A percentile compares a stretch with the other conserved stretches of the same genome.
Conservation (phyloP, 2,888 invertebrate genomes). For the Malthinus seriepunctatus region DNA sequence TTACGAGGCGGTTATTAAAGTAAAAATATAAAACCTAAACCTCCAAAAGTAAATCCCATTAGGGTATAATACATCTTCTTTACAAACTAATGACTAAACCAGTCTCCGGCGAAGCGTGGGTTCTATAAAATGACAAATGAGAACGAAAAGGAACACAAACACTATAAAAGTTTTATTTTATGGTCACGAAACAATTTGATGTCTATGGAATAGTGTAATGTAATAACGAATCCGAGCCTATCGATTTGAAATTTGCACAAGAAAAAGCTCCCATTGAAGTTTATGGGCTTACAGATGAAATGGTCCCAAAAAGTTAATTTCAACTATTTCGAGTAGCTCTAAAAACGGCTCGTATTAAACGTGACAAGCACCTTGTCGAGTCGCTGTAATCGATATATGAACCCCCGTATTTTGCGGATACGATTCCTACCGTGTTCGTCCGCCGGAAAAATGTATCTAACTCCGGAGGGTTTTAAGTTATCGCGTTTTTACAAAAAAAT, state of each 20-base stretch:
- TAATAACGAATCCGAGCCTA: slow-evolving; percentile 21
- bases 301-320: too few species aligned
- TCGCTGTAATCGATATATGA: slow-evolving; percentile 52
- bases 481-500: slow-evolving; percentile 12
- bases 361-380: slow-evolving; percentile 56
- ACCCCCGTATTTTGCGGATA: slow-evolving; percentile 38
- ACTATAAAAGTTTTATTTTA: slow-evolving; percentile 30
- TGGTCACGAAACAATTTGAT: slow-evolving; percentile 31
- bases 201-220: slow-evolving; percentile 24
- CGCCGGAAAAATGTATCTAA: slow-evolving; percentile 45
- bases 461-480: slow-evolving; percentile 42
- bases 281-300: too few species aligned
- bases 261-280: too few species aligned
- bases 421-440: slow-evolving; percentile 42
- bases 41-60: slow-evolving; percentile 40
- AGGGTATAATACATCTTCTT: slow-evolving; percentile 37
- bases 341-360: slow-evolving; percentile 49
- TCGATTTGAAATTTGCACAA: slow-evolving; percentile 14
- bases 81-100: slow-evolving; percentile 32
- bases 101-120: slow-evolving; percentile 27
- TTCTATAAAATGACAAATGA: slow-evolving; percentile 30
- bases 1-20: slow-evolving; percentile 25
- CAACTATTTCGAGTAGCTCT: too few species aligned
- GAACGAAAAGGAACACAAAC: slow-evolving; percentile 30
- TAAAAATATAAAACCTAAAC: slow-evolving; percentile 30